These are phyloP conservation scores for Dynastes maya DNA, from an alignment of 2,888 invertebrate species.

Conservation along the genomic window DNA sequence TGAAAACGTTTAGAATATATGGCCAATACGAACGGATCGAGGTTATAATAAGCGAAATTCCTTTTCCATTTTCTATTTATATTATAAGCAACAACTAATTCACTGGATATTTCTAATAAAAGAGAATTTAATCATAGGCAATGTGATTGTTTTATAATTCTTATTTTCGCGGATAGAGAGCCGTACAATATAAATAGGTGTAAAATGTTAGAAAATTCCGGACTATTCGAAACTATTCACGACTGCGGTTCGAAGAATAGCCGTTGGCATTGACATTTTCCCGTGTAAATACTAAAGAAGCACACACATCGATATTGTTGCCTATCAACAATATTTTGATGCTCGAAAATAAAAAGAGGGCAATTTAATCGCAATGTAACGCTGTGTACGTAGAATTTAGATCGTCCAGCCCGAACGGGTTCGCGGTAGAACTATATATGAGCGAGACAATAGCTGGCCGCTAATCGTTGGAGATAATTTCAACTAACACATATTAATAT, in stretches of 20 bases:
- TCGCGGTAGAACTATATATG: constrained; percentile 14
- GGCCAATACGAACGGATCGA: constrained; percentile 24
- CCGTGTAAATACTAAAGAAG: constrained; percentile 38
- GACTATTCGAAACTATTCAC: constrained; percentile 10
- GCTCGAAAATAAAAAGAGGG: constrained; percentile 41
- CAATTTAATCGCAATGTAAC: constrained; percentile 32
- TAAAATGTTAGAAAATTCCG: constrained; percentile 16
- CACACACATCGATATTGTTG: constrained; percentile 20
- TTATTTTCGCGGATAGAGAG: background rate
- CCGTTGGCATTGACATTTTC: constrained; percentile 46
- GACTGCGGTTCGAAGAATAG: constrained; percentile 7
- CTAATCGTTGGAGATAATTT: constrained; percentile 37
- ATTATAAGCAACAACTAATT: background rate
- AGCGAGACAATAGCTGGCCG: constrained; percentile 38
- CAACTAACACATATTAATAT: constrained; percentile 39
- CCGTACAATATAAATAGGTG: constrained; percentile 28
- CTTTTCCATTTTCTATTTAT: constrained; percentile 3
- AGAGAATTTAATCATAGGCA: too few relatives aligned
- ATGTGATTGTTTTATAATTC: background rate
- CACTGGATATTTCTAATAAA: too few relatives aligned
- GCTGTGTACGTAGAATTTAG: constrained; percentile 38
- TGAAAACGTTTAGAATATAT: background rate
- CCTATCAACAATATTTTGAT: constrained; percentile 41
- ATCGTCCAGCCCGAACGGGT: constrained; percentile 32
- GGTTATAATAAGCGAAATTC: constrained; percentile 34